Conservation (phyloP, 2,797 vertebrate species). For the Diceros bicornis region DNA sequence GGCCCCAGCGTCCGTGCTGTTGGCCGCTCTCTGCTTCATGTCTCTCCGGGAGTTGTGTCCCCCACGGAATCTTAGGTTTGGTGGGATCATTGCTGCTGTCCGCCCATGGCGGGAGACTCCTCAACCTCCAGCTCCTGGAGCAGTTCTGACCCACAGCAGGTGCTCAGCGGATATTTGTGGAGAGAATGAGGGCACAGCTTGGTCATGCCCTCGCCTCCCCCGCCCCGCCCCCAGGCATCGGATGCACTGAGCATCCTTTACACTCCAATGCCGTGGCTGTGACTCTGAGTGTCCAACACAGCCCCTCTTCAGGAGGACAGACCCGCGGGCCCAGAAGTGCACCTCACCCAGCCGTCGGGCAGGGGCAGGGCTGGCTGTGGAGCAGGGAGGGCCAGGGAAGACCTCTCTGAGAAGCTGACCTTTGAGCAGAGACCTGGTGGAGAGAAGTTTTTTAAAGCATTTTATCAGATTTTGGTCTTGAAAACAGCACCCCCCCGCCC, state of each 20-base stretch:
- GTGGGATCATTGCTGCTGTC: fast-evolving
- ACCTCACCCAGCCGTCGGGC: fast-evolving
- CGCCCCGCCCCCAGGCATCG: no score
- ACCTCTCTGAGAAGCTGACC: neutral
- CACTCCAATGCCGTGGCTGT: neutral
- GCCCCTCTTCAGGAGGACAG: neutral
- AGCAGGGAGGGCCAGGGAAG: no score
- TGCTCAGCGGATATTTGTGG: fast-evolving
- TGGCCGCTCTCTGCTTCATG: neutral
- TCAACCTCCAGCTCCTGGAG: neutral
- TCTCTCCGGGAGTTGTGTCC: neutral
- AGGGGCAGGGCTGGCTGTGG: neutral
- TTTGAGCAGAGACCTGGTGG: neutral
- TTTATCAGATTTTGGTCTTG: neutral
- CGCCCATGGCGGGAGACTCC: neutral
- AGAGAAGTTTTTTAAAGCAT: neutral
- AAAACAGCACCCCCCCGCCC: no score
- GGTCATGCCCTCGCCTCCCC: neutral
- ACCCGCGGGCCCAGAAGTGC: neutral
- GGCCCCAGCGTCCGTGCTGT: fast-evolving
- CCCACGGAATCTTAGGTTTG: neutral
- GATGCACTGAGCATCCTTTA: neutral
- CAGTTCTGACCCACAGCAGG: neutral
- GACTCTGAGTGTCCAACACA: fast-evolving
- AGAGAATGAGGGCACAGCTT: fast-evolving